Base-by-base conservation (phyloP, 1,140 invertebrate genomes). In the Scaptomyza pallida region DNA sequence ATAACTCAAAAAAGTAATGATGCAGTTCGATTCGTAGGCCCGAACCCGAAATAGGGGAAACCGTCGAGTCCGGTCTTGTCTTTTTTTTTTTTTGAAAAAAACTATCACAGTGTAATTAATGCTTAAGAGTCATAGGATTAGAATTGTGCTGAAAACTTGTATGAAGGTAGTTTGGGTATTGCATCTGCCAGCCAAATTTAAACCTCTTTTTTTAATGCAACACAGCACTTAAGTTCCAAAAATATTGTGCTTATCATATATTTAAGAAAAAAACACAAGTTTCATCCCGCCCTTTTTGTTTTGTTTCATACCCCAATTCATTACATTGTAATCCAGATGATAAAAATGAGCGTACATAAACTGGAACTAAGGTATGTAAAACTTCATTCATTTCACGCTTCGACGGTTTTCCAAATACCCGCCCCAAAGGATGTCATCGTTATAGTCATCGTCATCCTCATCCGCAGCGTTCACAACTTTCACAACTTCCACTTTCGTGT, bases 381-480 rank as follows among this genome's bases (percentile, higher is more conserved):
- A 77, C 44, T 64, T 50, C 77, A 62, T 71, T 85, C 81, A 85
- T 85, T 85, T 85, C 81, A 85, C 81, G 80, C 76, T 77, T 81
- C 64, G 69, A 16, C 80, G 69, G 54, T 59, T 69, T 15, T 30
- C 45, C 62, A 61, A 85, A 79, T 71, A 59, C 67, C 37, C 30
- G 37, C 40, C 33, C 21, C 21, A 48, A 44, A 52, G 43, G 43
- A 63, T 62, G 59, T 48, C 50, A n/a, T 45, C 57, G 59, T 21
- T 50, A 67, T 67, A 33, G 8, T 17, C 30, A 10, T 35, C 26
- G 3, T n/a, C n/a, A 37, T 47, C 15, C 15, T 17, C 43, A 33
- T 47, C 12, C 15, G n/a, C 43, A 33, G 23, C 15, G 41, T 48
- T 13, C 21, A n/a, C 21, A 40, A 41, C n/a, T 17, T 6, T 23